phyloP scores from a whole-genome alignment of 2,797 vertebrate species.

The Lutjanus argentimaculatus region DNA sequence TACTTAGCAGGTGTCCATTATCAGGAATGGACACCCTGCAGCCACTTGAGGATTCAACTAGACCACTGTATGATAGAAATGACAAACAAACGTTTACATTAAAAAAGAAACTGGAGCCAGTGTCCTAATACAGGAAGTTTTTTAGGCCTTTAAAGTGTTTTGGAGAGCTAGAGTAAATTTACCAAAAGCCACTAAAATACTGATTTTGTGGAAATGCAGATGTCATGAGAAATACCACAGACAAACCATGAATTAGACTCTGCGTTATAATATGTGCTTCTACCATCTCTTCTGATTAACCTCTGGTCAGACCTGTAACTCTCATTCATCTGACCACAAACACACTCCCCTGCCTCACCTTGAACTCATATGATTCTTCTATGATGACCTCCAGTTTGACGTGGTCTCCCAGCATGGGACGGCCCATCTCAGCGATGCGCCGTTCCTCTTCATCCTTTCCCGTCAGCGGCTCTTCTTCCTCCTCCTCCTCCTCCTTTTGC shows the following conservation, averaged over 20 bases:
- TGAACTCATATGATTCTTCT: constrained; percentile 99
- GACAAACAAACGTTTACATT: neutral
- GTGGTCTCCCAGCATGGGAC: constrained; percentile 95
- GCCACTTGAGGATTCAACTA: too few relatives aligned
- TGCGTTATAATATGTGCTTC: too few relatives aligned
- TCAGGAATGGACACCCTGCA: too few relatives aligned
- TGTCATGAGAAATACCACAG: neutral
- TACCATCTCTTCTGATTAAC: neutral
- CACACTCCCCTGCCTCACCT: constrained; percentile 83
- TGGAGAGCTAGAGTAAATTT: too few relatives aligned
- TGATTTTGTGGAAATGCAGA: neutral
- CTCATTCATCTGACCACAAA: neutral
- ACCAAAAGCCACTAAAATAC: too few relatives aligned
- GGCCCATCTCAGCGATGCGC: constrained; percentile 96
- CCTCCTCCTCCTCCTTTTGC: constrained; percentile 72
- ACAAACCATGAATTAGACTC: neutral
- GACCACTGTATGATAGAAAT: too few relatives aligned
- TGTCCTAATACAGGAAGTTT: too few relatives aligned
- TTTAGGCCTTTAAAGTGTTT: too few relatives aligned
- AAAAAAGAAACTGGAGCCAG: neutral
- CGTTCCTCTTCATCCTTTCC: constrained; percentile 94
- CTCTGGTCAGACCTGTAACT: neutral
- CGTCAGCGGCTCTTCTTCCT: constrained; percentile 91
- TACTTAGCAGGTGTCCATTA: too few relatives aligned
- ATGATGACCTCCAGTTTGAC: constrained; percentile 96